Evolutionary conservation across 2,888 invertebrate species (phyloP), one percentile per base, ranked within the genome.

Genomic region (Caenorhabditis panamensis): DNA sequence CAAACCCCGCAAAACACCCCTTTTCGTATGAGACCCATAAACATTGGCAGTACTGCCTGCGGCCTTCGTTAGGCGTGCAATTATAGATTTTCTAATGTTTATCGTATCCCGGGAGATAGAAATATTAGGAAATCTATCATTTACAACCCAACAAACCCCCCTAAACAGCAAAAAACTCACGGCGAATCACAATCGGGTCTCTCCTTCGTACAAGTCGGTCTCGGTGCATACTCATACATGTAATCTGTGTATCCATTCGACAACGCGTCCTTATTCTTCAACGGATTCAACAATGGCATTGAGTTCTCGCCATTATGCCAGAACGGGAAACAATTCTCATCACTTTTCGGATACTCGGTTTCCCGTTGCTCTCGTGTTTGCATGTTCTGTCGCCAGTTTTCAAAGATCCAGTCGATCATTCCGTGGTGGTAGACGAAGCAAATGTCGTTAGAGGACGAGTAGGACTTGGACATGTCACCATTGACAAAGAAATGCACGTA

Each of bases 341-440:
- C 81, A 61, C 84, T 84, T 22, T 75, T 63, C 22, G 88, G 88
- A 44, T 88, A 88, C 20, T 85, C 71, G 18, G 69, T 68, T 71
- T 87, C 87, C 24, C 88, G 75, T 66, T 88, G 75, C 41, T 67
- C 69, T 28, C 86, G 54, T 0, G 59, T 87, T 79, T 79, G 79
- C 51, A 80, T 82, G 28, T 79, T 83, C 63, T 89, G 88, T 16
- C 90, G 56, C 85, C 86, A 90, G 54, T 86, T 80, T 72, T 92
- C 91, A 88, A 91, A 91, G 3, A 91, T 82, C 54, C 88, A 86
- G 82, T 92, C 91, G 31, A 91, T 86, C 84, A 91, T 91, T 3
- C 88, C 84, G 76, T 92, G 92, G 58, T 91, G 91, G 54, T 91
- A 83, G 68, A 89, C 91, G 84, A 92, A 92, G 49, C 90, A 83